Conservation (phyloP, 2,113 vertebrate genomes). For the Notothenia rossii region DNA sequence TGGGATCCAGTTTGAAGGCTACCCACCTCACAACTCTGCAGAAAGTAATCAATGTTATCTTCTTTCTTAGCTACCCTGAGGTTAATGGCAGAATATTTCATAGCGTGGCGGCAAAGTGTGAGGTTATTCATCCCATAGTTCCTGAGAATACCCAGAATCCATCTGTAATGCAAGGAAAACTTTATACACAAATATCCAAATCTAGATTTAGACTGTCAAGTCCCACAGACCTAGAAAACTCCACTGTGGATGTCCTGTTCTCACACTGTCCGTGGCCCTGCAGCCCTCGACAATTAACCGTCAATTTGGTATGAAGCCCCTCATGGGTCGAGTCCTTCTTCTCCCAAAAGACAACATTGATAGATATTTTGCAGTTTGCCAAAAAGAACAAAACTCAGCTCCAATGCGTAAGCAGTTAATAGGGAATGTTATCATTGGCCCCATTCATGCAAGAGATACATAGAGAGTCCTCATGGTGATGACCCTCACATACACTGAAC, state of each 20-base stretch:
- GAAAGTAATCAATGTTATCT: neutral
- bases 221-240: slow-evolving; percentile 14
- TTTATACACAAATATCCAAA: neutral
- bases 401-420: slow-evolving; percentile 61
- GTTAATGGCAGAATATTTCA: neutral
- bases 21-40: neutral
- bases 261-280: slow-evolving; percentile 57
- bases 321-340: slow-evolving; percentile 36
- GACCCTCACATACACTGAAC: slow-evolving; percentile 12
- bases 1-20: neutral
- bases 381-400: slow-evolving; percentile 66
- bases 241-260: slow-evolving; percentile 55
- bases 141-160: too few species aligned
- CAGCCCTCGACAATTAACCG: slow-evolving; percentile 63
- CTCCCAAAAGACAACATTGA: slow-evolving; percentile 59
- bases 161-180: neutral
- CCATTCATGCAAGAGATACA: slow-evolving; percentile 17
- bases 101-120: too few species aligned
- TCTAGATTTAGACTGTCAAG: neutral
- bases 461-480: slow-evolving; percentile 15
- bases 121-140: too few species aligned
- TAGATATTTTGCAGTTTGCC: slow-evolving; percentile 56
- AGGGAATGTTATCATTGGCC: slow-evolving; percentile 72
- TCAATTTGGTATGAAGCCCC: slow-evolving; percentile 58
- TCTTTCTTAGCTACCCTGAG: neutral